Evolutionary conservation across 2,888 invertebrate species (phyloP).

Genomic region (Lasioglossum oenotherae): DNA sequence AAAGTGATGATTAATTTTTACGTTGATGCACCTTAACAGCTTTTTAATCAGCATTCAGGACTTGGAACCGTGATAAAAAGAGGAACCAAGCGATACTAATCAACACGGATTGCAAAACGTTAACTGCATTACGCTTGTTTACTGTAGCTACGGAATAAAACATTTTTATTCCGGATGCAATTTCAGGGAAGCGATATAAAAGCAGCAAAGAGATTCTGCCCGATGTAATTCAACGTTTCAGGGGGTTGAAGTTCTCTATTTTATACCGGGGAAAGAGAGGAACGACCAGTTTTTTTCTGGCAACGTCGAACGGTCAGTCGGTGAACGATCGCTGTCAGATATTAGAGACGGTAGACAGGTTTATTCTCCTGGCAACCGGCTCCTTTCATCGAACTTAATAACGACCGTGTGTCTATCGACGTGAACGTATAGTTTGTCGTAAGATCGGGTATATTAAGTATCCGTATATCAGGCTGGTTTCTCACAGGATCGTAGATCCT

Average conservation of each 20-base stretch:
- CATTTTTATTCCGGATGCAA: not conserved
- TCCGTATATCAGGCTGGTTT: constrained; percentile 54
- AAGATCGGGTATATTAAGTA: constrained; percentile 58
- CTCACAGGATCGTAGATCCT: constrained; percentile 33
- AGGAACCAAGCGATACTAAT: no score
- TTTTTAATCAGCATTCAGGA: no score
- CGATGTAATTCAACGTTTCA: not conserved
- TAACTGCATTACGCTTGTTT: not conserved
- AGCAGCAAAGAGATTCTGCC: not conserved
- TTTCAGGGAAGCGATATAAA: not conserved
- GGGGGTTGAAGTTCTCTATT: not conserved
- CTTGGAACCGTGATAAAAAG: no score
- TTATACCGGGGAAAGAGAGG: not conserved
- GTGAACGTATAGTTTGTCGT: constrained; percentile 52
- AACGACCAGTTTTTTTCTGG: not conserved
- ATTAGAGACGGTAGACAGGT: constrained; percentile 21
- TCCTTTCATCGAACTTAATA: constrained; percentile 58
- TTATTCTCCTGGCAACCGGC: constrained; percentile 20
- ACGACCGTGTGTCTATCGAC: constrained; percentile 53
- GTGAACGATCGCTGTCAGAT: constrained; percentile 42
- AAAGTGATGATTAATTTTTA: no score
- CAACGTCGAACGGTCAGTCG: constrained; percentile 1
- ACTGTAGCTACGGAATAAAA: not conserved
- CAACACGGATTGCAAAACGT: no score
- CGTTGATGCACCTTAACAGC: no score